Percentiles rank a stretch among this genome's conserved stretches.
phyloP scores from a whole-genome alignment of 2,888 invertebrate species.

The Parnassius apollo region DNA sequence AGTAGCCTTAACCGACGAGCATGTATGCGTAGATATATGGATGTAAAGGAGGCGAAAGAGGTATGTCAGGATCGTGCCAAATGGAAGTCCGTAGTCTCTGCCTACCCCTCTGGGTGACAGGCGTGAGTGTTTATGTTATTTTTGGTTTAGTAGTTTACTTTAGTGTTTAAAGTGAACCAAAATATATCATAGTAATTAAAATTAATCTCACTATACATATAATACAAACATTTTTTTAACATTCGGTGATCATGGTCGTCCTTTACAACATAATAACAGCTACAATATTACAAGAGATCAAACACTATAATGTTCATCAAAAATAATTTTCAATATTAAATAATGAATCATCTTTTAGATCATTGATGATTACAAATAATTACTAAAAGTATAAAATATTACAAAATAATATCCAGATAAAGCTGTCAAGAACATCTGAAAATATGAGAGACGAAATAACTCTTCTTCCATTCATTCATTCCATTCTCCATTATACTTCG shows the following conservation, averaged over 20 bases:
- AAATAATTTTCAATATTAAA: constrained; percentile 23
- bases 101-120: too few relatives aligned
- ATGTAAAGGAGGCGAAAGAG: too few relatives aligned
- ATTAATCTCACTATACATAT: constrained; percentile 25
- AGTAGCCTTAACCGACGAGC: too few relatives aligned
- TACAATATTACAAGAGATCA: constrained; percentile 25
- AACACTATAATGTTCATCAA: constrained; percentile 25
- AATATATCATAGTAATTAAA: constrained; percentile 19
- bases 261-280: constrained; percentile 40
- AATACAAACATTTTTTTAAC: constrained; percentile 21
- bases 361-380: not conserved
- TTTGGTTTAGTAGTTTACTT: not conserved
- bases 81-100: too few relatives aligned
- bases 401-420: constrained; percentile 29
- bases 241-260: constrained; percentile 73
- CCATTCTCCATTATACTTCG: too few relatives aligned
- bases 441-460: too few relatives aligned
- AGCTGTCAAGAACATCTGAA: too few relatives aligned
- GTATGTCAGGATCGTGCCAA: too few relatives aligned
- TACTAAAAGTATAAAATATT: constrained; percentile 7
- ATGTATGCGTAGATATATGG: too few relatives aligned
- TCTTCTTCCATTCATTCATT: too few relatives aligned
- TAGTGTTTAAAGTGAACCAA: constrained; percentile 1
- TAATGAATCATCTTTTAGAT: not conserved
- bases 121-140: too few relatives aligned